Evolutionary conservation across 2,888 invertebrate genomes (phyloP), one percentile per base, ranked within the genome.

Genomic region (Tiliacea aurago): DNA sequence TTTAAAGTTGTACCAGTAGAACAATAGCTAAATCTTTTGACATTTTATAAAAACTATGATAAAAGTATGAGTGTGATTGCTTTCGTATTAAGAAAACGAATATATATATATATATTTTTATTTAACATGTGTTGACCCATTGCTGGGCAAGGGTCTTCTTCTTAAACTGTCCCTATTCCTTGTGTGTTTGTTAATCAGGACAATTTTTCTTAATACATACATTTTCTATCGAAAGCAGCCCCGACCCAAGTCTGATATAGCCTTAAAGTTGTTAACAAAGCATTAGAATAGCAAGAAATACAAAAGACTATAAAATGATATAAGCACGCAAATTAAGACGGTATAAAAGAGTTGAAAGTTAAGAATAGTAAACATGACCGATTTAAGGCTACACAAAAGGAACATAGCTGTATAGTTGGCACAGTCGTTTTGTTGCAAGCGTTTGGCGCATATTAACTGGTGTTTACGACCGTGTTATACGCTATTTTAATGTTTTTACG

Each of bases 381-480:
- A 62, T 73, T 76, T 59, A 74, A 63, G 61, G 41, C 45, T 43
- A 70, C 51, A 75, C 56, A 72, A 76, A 70, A 73, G 70, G 73
- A 73, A 72, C 70, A 67, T n/a, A 59, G 68, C 75, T 73, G n/a
- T n/a, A n/a, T n/a, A 78, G 81, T 84, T 81, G 82, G 79, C 75
- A 51, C 76, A 64, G 73, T 73, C 66, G 71, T 84, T 78, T 73
- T 63, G 82, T 76, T 71, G 83, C 81, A 74, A 76, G 45, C 84
- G 18, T 84, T 84, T 67, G 75, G 73, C 77, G 85, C 83, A 82
- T 84, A 82, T 81, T 81, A 84, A 81, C 80, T 70, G 74, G 70
- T 83, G 81, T 85, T 89, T 89, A 89, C 80, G 84, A 85, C 78
- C 76, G 71, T 84, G 83, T 87, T 87, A 81, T 84, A 85, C 76